Evolutionary conservation across 1,140 invertebrate species (phyloP).

Genomic region (Nebria ingens): DNA sequence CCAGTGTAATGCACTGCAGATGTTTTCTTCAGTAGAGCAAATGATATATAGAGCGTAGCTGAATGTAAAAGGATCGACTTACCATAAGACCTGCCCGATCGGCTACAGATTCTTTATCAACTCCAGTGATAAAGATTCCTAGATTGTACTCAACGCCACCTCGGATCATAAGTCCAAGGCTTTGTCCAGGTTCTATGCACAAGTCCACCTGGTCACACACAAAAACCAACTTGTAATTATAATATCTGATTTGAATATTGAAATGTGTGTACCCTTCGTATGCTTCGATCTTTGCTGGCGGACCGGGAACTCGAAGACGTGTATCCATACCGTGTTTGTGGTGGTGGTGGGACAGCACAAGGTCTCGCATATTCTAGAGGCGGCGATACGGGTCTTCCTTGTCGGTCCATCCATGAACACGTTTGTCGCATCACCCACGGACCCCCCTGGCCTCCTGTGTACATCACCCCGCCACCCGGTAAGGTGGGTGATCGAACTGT

Average conservation of each 20-base stretch:
- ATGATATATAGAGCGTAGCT: too few relatives aligned
- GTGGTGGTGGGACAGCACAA: slow-evolving; percentile 33
- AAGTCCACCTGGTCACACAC: slow-evolving; percentile 56
- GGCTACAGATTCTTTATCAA: slow-evolving; percentile 84
- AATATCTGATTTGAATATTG: too few relatives aligned
- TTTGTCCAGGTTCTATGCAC: slow-evolving; percentile 79
- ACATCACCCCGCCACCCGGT: slow-evolving; percentile 29
- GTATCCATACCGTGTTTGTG: slow-evolving; percentile 35
- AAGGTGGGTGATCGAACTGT: slow-evolving; percentile 61
- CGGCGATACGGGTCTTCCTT: slow-evolving; percentile 76
- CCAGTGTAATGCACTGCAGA: too few relatives aligned
- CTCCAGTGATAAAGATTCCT: slow-evolving; percentile 89
- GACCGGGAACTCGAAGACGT: slow-evolving; percentile 29
- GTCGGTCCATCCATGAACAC: slow-evolving; percentile 86
- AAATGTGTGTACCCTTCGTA: slow-evolving; percentile 47
- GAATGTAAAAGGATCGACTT: slow-evolving; percentile 29
- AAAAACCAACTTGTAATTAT: too few relatives aligned
- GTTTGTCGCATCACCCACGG: slow-evolving; percentile 60
- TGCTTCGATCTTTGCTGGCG: slow-evolving; percentile 45
- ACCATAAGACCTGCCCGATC: slow-evolving; percentile 84
- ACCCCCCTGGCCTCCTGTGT: slow-evolving; percentile 36
- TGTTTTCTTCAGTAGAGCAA: background rate
- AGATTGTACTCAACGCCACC: slow-evolving; percentile 89
- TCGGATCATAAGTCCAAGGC: slow-evolving; percentile 84
- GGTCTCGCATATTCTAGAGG: slow-evolving; percentile 50